Evolutionary conservation across 1,140 invertebrate species (phyloP).

Genomic region (Anagrus nilaparvatae): DNA sequence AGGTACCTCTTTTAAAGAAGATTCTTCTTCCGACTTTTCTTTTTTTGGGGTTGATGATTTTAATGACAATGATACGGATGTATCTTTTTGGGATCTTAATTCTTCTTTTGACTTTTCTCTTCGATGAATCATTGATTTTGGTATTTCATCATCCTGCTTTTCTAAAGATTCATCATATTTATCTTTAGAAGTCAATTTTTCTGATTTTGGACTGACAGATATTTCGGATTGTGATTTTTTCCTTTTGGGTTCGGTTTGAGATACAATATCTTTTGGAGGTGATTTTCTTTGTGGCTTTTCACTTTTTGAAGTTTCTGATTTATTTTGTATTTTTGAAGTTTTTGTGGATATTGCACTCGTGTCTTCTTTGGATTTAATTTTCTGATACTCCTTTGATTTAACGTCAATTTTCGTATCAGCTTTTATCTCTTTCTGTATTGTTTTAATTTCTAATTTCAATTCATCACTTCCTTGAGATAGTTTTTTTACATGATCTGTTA

Average conservation of each 20-base stretch:
- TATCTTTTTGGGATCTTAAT: background rate
- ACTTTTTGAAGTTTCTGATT: background rate
- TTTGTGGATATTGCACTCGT: background rate
- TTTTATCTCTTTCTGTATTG: constrained; percentile 6
- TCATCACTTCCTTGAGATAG: background rate
- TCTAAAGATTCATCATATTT: too few species aligned
- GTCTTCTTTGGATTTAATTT: background rate
- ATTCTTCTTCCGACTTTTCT: constrained; percentile 13
- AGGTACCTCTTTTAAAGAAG: background rate
- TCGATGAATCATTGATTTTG: constrained; percentile 7
- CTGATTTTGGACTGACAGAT: too few species aligned
- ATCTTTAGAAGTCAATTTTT: too few species aligned
- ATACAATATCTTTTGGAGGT: too few species aligned
- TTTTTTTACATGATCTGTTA: constrained; percentile 1
- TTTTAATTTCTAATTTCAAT: constrained; percentile 1
- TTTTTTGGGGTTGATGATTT: constrained; percentile 8
- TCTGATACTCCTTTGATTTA: background rate
- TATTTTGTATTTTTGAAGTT: background rate
- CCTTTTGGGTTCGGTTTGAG: too few species aligned
- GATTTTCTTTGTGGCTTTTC: too few species aligned
- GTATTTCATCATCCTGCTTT: too few species aligned
- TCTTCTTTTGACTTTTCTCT: constrained; percentile 1
- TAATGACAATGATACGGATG: background rate
- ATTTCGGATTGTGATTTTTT: too few species aligned
- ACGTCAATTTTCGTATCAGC: constrained; percentile 4